These are phyloP conservation scores for Stigmatopora nigra DNA, from an alignment of 2,113 vertebrate genomes.

Conservation along the genomic window DNA sequence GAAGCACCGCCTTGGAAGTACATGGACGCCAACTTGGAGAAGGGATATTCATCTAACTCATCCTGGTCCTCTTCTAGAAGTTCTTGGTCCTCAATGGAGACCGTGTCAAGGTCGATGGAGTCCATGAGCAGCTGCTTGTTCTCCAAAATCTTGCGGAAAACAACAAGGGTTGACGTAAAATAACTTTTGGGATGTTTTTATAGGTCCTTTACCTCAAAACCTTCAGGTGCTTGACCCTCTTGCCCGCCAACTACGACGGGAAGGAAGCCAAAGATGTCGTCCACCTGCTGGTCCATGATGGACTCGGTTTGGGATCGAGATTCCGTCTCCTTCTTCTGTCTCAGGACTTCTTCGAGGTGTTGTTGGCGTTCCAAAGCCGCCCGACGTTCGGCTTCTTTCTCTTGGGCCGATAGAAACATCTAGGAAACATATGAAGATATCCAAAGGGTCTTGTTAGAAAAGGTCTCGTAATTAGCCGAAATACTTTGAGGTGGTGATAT, in stretches of 20 bases:
- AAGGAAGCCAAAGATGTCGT: constrained; percentile 87
- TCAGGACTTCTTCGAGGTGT: constrained; percentile 46
- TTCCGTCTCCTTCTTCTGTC: constrained; percentile 57
- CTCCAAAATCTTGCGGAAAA: constrained; percentile 76
- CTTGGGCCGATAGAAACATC: not conserved
- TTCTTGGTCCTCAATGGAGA: constrained; percentile 64
- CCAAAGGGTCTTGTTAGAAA: too few species aligned
- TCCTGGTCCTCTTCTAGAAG: constrained; percentile 69
- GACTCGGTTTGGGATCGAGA: constrained; percentile 36
- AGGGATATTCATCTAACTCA: constrained; percentile 80
- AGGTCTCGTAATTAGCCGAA: not conserved
- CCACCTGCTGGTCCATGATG: constrained; percentile 81
- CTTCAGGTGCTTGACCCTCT: constrained; percentile 73
- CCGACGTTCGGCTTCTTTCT: constrained; percentile 1
- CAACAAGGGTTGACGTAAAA: not conserved
- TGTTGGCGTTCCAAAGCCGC: constrained; percentile 44
- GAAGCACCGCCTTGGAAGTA: constrained; percentile 87
- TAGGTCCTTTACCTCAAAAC: constrained; percentile 72
- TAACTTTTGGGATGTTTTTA: not conserved
- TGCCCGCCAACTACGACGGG: constrained; percentile 75
- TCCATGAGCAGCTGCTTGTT: constrained; percentile 57
- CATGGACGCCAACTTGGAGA: constrained; percentile 88
- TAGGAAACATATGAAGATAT: not conserved
- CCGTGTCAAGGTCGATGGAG: constrained; percentile 82
- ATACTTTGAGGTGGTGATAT: not conserved